phyloP scores from a whole-genome alignment of 2,888 invertebrate genomes.

The Ormyrus labotus region DNA sequence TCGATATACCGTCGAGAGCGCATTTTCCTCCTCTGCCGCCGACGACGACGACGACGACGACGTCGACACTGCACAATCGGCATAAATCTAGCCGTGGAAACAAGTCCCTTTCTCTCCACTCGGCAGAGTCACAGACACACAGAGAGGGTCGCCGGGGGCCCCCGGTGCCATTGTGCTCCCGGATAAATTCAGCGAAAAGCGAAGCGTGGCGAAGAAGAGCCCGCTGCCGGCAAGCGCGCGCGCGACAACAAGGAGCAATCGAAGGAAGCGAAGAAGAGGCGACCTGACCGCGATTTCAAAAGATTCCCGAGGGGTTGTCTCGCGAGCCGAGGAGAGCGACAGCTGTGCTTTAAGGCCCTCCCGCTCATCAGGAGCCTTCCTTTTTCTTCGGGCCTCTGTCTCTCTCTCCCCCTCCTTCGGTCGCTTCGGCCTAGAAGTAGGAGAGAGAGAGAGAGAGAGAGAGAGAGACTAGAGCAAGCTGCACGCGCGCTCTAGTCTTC shows the following conservation, averaged over 20 bases:
- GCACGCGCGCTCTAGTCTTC: too few relatives aligned
- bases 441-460: too few relatives aligned
- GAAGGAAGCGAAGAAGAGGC: constrained; percentile 6
- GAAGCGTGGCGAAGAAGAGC: background rate
- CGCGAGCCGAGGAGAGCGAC: constrained; percentile 29
- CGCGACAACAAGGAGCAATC: background rate
- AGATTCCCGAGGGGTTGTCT: constrained; percentile 57
- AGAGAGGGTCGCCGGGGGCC: too few relatives aligned
- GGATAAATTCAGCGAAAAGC: constrained; percentile 31
- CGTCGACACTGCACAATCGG: too few relatives aligned
- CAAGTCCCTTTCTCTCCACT: too few relatives aligned
- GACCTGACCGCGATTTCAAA: constrained; percentile 62
- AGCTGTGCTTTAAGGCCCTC: constrained; percentile 48
- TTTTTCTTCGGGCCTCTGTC: background rate
- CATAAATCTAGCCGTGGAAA: too few relatives aligned
- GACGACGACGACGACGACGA: too few relatives aligned
- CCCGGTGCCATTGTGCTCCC: too few relatives aligned
- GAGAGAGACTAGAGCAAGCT: too few relatives aligned
- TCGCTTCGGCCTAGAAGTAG: background rate
- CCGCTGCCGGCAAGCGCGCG: background rate
- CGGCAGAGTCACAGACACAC: too few relatives aligned
- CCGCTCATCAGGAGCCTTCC: background rate
- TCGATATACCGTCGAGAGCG: too few relatives aligned
- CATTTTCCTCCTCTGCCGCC: too few relatives aligned
- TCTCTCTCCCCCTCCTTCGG: background rate